Conservation (phyloP, 2,113 vertebrate species). For the Uropsilus gracilis region DNA sequence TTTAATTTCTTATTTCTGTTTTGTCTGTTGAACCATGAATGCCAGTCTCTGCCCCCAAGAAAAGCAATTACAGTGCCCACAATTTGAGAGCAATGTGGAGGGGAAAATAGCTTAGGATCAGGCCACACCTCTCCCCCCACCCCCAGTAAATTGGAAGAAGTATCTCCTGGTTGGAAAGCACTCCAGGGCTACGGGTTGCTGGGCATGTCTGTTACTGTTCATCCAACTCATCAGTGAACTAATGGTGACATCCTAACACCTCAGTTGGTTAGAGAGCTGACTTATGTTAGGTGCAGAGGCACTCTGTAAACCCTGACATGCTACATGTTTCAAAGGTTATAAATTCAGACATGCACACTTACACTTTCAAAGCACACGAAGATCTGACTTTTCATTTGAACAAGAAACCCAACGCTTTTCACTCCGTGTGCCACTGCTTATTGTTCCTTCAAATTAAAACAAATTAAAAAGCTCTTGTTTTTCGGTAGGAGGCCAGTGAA, state of each 20-base stretch:
- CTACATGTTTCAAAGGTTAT: neutral
- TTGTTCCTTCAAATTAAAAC: neutral
- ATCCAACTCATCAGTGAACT: neutral
- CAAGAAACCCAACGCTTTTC: neutral
- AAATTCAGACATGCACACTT: neutral
- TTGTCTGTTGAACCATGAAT: neutral
- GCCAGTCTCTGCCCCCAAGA: neutral
- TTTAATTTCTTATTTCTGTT: conserved; percentile 26
- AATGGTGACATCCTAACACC: neutral
- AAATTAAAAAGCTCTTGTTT: neutral
- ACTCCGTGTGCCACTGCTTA: neutral
- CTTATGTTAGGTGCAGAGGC: neutral
- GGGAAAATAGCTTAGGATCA: neutral
- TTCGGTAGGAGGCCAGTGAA: conserved; percentile 12
- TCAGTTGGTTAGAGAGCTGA: neutral
- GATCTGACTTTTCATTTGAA: neutral
- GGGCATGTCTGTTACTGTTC: too few species aligned
- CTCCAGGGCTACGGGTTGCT: neutral
- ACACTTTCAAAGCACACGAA: neutral
- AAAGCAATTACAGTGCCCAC: neutral
- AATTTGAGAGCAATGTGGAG: neutral
- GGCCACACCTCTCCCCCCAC: too few species aligned
- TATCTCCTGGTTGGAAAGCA: neutral
- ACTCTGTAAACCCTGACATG: neutral
- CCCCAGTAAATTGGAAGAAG: neutral